Percentiles rank a stretch among this genome's conserved stretches.
phyloP scores from a whole-genome alignment of 2,888 invertebrate genomes.

The Rotaria macrura region DNA sequence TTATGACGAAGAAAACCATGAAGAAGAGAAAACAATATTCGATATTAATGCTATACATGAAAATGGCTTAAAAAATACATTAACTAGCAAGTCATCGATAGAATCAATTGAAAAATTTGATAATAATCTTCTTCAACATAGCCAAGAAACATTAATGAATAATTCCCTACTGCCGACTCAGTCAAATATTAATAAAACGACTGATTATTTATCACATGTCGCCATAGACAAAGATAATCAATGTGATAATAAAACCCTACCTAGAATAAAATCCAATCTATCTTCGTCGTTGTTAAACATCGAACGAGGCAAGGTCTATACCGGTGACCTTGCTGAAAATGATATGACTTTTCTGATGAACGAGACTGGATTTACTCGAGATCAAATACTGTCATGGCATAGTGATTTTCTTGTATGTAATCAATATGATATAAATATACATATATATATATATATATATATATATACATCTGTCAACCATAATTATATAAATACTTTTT shows the following conservation, averaged over 20 bases:
- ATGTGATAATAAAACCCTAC: not conserved
- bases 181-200: not conserved
- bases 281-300: not conserved
- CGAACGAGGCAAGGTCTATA: not conserved
- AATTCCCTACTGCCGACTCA: not conserved
- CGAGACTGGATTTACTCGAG: not conserved
- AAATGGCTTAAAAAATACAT: not conserved
- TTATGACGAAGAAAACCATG: not conserved
- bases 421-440: no score
- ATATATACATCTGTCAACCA: not conserved
- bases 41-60: not conserved
- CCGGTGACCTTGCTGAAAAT: not conserved
- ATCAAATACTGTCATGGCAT: not conserved
- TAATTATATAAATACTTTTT: not conserved
- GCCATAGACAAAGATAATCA: not conserved
- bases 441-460: no score
- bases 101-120: not conserved
- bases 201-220: not conserved
- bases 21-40: not conserved
- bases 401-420: conserved; percentile 3
- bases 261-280: not conserved
- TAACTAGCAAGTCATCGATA: not conserved
- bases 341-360: not conserved
- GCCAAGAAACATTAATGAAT: not conserved
- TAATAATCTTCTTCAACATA: not conserved